Evolutionary conservation across 2,888 invertebrate genomes (phyloP).

Genomic region (Pemphredon lugubris): DNA sequence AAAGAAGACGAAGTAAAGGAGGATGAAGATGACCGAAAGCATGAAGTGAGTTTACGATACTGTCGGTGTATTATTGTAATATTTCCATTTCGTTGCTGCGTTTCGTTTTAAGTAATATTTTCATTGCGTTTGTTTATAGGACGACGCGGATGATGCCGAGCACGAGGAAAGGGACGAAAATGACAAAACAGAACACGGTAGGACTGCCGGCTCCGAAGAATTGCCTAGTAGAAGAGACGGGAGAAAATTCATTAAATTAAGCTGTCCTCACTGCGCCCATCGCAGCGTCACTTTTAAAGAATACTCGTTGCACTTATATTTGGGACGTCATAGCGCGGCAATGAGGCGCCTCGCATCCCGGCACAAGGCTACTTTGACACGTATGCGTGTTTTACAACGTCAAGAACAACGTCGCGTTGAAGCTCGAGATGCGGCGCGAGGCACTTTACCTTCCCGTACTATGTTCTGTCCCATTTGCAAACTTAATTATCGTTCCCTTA

Average conservation of each 20-base stretch:
- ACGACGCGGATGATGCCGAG: conserved; percentile 77
- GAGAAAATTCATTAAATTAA: conserved; percentile 86
- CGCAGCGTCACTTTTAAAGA: conserved; percentile 89
- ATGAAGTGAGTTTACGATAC: conserved; percentile 58
- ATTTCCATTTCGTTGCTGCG: conserved; percentile 6
- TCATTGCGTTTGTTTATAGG: conserved; percentile 31
- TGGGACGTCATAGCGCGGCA: conserved; percentile 87
- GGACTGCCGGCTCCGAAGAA: conserved; percentile 77
- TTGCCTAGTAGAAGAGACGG: conserved; percentile 78
- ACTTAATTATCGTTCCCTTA: conserved; percentile 88
- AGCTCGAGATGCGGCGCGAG: conserved; percentile 84
- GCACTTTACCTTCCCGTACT: conserved; percentile 83
- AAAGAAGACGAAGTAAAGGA: conserved; percentile 74
- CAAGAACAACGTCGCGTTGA: conserved; percentile 91
- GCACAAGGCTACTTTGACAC: conserved; percentile 88
- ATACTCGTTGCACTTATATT: conserved; percentile 88
- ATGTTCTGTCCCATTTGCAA: conserved; percentile 90
- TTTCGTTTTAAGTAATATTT: conserved; percentile 1
- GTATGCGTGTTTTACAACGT: conserved; percentile 91
- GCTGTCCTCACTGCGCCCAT: conserved; percentile 90
- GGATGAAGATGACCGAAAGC: conserved; percentile 70
- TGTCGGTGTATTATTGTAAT: background rate
- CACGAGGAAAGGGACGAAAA: conserved; percentile 72
- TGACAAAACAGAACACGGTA: conserved; percentile 76
- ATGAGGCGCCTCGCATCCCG: conserved; percentile 89